phyloP scores from a whole-genome alignment of 2,888 invertebrate genomes.

The Pilophorus perplexus region DNA sequence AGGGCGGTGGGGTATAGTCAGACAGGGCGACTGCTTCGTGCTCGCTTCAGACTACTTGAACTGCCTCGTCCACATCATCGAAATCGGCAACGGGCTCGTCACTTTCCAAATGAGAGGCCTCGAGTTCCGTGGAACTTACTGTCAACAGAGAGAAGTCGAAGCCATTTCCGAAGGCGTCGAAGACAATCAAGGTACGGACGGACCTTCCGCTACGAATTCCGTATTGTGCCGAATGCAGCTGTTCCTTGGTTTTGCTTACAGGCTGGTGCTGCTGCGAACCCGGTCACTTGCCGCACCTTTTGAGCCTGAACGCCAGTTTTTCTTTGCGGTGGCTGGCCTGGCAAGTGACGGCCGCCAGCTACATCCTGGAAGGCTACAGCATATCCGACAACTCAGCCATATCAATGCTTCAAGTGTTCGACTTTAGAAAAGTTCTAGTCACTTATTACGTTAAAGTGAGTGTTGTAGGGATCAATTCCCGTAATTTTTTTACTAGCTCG shows the following conservation, averaged over 20 bases:
- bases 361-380: slow-evolving; percentile 96
- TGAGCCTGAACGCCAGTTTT: slow-evolving; percentile 96
- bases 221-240: slow-evolving; percentile 43
- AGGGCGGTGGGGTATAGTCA: slow-evolving; percentile 91
- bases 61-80: slow-evolving; percentile 95
- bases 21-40: slow-evolving; percentile 97
- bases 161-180: slow-evolving; percentile 97
- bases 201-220: neutral
- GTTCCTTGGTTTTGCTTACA: slow-evolving; percentile 50
- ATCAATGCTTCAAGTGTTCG: slow-evolving; percentile 96
- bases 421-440: slow-evolving; percentile 93
- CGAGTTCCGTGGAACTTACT: slow-evolving; percentile 98
- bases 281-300: slow-evolving; percentile 80
- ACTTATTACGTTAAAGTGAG: slow-evolving; percentile 94
- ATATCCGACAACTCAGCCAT: slow-evolving; percentile 97
- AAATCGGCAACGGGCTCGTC: slow-evolving; percentile 95
- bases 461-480: slow-evolving; percentile 5
- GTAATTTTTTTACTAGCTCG: too few relatives aligned
- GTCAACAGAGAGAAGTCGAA: slow-evolving; percentile 97
- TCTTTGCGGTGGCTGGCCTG: slow-evolving; percentile 96
- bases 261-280: slow-evolving; percentile 89
- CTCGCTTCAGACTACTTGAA: slow-evolving; percentile 97
- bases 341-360: slow-evolving; percentile 95
- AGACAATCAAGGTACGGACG: slow-evolving; percentile 76
- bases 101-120: slow-evolving; percentile 97